Conservation (phyloP, 2,888 invertebrate species). For the Punctoribates punctum region DNA sequence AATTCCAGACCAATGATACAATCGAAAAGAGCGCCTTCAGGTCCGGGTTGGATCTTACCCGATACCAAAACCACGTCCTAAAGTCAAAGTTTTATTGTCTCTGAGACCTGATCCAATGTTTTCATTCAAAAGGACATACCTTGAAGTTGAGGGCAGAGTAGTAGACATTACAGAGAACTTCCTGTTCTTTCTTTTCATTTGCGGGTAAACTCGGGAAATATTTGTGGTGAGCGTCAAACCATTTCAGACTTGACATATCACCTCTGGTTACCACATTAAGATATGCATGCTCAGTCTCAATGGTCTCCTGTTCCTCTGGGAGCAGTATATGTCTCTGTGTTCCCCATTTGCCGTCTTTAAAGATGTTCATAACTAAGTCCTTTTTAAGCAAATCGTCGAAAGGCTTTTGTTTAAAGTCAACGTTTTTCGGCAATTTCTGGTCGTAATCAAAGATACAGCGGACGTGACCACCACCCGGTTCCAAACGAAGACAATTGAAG, state of each 20-base stretch:
- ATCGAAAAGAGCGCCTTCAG: slow-evolving; percentile 66
- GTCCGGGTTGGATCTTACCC: slow-evolving; percentile 94
- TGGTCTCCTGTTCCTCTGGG: slow-evolving; percentile 51
- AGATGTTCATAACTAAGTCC: slow-evolving; percentile 81
- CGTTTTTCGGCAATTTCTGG: slow-evolving; percentile 54
- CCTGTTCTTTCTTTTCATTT: slow-evolving; percentile 56
- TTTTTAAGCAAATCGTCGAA: slow-evolving; percentile 55
- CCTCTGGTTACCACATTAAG: slow-evolving; percentile 91
- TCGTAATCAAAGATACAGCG: slow-evolving; percentile 58
- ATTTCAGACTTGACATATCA: slow-evolving; percentile 84
- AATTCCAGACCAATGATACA: slow-evolving; percentile 94
- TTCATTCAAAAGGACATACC: slow-evolving; percentile 13
- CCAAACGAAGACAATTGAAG: slow-evolving; percentile 81
- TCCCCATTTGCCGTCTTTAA: slow-evolving; percentile 70
- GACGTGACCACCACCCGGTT: slow-evolving; percentile 74
- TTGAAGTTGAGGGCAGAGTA: slow-evolving; percentile 91
- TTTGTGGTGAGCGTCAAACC: slow-evolving; percentile 82
- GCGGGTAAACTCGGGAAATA: slow-evolving; percentile 57
- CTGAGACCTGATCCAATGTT: background rate
- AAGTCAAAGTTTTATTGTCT: slow-evolving; percentile 50
- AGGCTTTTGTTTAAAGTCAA: slow-evolving; percentile 43
- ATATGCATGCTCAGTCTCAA: slow-evolving; percentile 76
- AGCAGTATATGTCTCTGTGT: slow-evolving; percentile 75
- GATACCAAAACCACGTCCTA: slow-evolving; percentile 97
- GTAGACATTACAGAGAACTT: slow-evolving; percentile 72